Evolutionary conservation across 2,797 vertebrate species (phyloP).

Genomic region (Rhinophrynus dorsalis): DNA sequence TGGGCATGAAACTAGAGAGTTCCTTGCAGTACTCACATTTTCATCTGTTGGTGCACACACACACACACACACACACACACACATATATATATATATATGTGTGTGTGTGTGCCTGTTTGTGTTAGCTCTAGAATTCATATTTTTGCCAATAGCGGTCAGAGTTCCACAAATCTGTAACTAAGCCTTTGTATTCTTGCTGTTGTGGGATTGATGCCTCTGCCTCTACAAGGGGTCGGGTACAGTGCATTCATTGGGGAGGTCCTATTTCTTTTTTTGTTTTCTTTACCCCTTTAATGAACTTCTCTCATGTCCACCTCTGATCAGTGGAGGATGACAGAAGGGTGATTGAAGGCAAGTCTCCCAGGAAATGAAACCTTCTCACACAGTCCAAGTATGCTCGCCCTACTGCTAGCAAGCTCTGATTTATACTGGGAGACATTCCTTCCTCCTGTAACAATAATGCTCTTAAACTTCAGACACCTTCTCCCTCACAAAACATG

Average conservation of each 20-base stretch:
- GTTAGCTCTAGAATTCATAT: no score
- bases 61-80: no score
- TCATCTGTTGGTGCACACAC: no score
- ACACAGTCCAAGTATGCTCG: conserved; percentile 68
- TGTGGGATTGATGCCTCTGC: background rate
- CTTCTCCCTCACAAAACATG: conserved; percentile 56
- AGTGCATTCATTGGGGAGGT: conserved; percentile 63
- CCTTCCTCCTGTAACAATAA: conserved; percentile 68
- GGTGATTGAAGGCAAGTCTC: conserved; percentile 72
- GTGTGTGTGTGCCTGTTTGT: no score
- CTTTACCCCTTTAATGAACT: conserved; percentile 72
- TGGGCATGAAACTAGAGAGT: no score
- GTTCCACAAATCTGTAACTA: no score
- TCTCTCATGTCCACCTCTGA: conserved; percentile 74
- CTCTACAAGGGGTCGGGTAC: conserved; percentile 57
- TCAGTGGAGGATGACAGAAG: conserved; percentile 70
- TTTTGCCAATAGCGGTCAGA: no score
- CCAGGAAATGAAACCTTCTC: conserved; percentile 73
- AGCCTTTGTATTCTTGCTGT: no score
- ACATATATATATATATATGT: no score
- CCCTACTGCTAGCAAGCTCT: conserved; percentile 62
- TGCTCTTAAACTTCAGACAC: conserved; percentile 63
- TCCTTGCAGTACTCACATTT: no score
- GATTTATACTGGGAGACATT: conserved; percentile 69
- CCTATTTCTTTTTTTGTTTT: conserved; percentile 62